These are phyloP conservation scores for Gobio gobio DNA, from an alignment of 2,113 vertebrate genomes.

Conservation along the genomic window DNA sequence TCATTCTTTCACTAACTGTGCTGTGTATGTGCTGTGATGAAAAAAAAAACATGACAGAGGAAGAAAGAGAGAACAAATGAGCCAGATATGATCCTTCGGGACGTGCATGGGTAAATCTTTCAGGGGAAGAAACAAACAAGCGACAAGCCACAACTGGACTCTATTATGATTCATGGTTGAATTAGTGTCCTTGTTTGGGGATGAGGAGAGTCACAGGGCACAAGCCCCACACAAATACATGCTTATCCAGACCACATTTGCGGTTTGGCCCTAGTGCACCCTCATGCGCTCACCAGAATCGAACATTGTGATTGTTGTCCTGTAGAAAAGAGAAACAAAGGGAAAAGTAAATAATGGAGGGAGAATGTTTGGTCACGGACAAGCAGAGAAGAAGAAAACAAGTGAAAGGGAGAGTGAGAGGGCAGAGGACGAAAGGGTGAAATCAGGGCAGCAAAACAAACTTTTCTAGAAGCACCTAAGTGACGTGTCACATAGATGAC, in stretches of 20 bases:
- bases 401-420: conserved; percentile 6
- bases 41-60: background rate
- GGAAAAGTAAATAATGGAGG: conserved; percentile 47
- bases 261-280: conserved; percentile 42
- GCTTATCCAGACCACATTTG: conserved; percentile 53
- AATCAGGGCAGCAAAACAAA: conserved; percentile 55
- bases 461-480: conserved; percentile 28
- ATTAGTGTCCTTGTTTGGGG: conserved; percentile 58
- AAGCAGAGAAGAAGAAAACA: background rate
- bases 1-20: background rate
- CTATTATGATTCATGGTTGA: conserved; percentile 56
- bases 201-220: conserved; percentile 49
- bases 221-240: conserved; percentile 20
- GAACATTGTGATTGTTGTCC: conserved; percentile 58
- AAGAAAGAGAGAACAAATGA: conserved; percentile 36
- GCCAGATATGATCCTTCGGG: conserved; percentile 36
- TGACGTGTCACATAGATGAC: conserved; percentile 50
- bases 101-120: conserved; percentile 56
- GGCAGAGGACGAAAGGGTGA: conserved; percentile 38
- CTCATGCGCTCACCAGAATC: conserved; percentile 24
- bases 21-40: background rate
- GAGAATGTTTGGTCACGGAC: conserved; percentile 41
- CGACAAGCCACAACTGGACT: conserved; percentile 60
- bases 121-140: conserved; percentile 56
- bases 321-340: conserved; percentile 38